Evolutionary conservation across 2,797 vertebrate genomes (phyloP).

Genomic region (Cryptoblepharus egeriae): DNA sequence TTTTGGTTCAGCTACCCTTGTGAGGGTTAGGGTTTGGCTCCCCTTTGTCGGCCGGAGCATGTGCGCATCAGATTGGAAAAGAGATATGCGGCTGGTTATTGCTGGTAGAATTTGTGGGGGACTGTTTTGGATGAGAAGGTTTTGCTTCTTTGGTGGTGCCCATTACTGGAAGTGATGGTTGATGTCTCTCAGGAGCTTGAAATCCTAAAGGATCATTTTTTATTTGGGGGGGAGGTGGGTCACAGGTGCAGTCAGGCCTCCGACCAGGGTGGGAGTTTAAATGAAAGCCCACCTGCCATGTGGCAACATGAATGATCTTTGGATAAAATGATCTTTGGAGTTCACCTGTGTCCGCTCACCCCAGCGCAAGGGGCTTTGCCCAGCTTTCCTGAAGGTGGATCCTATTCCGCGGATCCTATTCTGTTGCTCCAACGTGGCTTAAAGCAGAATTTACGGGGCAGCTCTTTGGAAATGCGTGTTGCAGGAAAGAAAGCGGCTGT

Average conservation of each 20-base stretch:
- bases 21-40: background rate
- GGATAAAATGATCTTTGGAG: no score
- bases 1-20: background rate
- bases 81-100: background rate
- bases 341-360: constrained; percentile 51
- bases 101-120: background rate
- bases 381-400: constrained; percentile 52
- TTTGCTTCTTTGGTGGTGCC: no score
- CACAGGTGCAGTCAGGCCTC: constrained; percentile 30
- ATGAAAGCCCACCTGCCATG: constrained; percentile 38
- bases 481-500: constrained; percentile 61
- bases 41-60: background rate
- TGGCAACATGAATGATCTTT: constrained; percentile 47
- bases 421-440: constrained; percentile 53
- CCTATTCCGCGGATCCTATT: constrained; percentile 30
- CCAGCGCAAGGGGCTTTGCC: constrained; percentile 47
- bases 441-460: constrained; percentile 64
- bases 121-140: background rate
- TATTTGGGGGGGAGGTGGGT: constrained; percentile 1
- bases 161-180: constrained; percentile 2
- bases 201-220: background rate
- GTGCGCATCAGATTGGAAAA: background rate
- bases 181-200: constrained; percentile 27
- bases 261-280: constrained; percentile 21
- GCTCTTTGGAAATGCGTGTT: constrained; percentile 58